phyloP scores from a whole-genome alignment of 1,140 invertebrate genomes.

The Oreohelix idahoensis region DNA sequence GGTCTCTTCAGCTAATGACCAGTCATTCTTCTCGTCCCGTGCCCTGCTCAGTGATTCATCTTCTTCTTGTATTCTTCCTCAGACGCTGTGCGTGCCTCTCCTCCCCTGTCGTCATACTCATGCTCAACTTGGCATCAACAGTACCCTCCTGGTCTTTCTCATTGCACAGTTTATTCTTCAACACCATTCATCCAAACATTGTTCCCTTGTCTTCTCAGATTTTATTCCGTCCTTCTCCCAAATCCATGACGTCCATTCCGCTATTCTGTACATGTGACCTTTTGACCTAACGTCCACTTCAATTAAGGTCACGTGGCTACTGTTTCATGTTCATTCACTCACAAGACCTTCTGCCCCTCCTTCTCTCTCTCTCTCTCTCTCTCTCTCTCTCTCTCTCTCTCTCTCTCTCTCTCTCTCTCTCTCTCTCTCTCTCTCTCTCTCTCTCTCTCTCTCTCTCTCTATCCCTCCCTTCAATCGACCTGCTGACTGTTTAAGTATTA shows the following conservation, averaged over 20 bases:
- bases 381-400: neutral
- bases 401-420: neutral
- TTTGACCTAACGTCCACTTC: too few species aligned
- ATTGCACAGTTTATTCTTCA: neutral
- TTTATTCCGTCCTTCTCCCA: neutral
- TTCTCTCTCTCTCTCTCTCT: neutral
- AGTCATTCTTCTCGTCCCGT: constrained; percentile 24
- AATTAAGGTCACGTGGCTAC: too few species aligned
- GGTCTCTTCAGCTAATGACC: constrained; percentile 28
- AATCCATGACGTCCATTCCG: too few species aligned
- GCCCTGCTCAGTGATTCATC: constrained; percentile 15
- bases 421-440: constrained; percentile 20
- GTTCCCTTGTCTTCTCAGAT: neutral
- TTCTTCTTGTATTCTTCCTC: neutral
- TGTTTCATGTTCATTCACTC: too few species aligned
- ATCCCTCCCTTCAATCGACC: too few species aligned
- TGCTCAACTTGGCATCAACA: neutral
- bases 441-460: neutral
- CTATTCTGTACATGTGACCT: too few species aligned
- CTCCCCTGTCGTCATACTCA: too few species aligned
- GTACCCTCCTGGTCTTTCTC: neutral
- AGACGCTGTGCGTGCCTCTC: neutral
- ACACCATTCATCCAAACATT: neutral
- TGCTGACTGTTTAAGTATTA: too few species aligned
- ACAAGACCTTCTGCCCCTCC: neutral